phyloP scores from a whole-genome alignment of 2,797 vertebrate species.

The Morus bassanus region DNA sequence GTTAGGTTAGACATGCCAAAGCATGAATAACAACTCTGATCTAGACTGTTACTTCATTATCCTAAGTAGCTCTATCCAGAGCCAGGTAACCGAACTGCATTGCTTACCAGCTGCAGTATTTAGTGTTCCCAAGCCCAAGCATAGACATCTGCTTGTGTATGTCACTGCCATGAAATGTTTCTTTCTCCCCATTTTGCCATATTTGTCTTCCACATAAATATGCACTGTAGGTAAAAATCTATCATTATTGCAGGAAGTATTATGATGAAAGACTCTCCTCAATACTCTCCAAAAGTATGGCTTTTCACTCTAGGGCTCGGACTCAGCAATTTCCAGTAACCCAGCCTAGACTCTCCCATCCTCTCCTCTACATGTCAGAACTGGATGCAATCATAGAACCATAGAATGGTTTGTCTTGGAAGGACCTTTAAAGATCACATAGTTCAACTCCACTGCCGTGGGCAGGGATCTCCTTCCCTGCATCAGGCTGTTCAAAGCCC shows the following conservation, averaged over 20 bases:
- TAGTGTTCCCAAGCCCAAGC: neutral
- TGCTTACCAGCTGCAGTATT: neutral
- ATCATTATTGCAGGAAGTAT: neutral
- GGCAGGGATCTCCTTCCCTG: neutral
- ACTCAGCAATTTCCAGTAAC: neutral
- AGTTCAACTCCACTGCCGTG: neutral
- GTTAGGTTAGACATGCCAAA: neutral
- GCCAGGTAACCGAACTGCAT: neutral
- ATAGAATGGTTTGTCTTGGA: neutral
- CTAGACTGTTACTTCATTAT: neutral
- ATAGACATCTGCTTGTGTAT: neutral
- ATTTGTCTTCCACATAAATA: neutral
- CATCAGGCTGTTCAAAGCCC: neutral
- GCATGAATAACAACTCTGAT: neutral
- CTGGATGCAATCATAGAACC: neutral
- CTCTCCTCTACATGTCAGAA: neutral
- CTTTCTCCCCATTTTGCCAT: neutral
- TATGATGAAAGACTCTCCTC: neutral
- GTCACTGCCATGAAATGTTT: neutral
- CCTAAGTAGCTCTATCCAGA: neutral
- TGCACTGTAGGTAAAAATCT: neutral
- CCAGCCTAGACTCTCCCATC: neutral
- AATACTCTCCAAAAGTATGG: neutral
- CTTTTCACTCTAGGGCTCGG: neutral
- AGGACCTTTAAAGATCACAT: neutral